Evolutionary conservation across 2,888 invertebrate genomes (phyloP).

Genomic region (Drosophila parthenogenetica): DNA sequence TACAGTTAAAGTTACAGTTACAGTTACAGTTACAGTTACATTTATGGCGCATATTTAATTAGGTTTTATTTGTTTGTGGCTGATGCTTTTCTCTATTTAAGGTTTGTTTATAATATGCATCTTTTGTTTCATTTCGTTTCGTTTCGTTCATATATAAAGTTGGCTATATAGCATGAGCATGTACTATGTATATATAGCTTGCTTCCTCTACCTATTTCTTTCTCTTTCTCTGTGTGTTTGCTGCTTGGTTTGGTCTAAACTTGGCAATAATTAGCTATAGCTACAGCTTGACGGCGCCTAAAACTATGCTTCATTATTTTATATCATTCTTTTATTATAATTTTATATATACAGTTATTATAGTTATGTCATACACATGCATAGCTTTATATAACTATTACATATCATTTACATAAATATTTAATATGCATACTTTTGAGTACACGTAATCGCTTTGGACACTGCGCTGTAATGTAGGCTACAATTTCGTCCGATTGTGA

Average conservation of each 20-base stretch:
- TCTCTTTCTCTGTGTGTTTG: conserved; percentile 14
- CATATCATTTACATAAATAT: conserved; percentile 22
- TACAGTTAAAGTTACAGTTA: conserved; percentile 11
- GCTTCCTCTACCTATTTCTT: conserved; percentile 5
- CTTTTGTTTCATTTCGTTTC: background rate
- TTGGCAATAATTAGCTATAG: conserved; percentile 56
- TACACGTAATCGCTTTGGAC: conserved; percentile 23
- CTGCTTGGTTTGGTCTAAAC: conserved; percentile 53
- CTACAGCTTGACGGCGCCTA: conserved; percentile 42
- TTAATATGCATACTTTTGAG: conserved; percentile 19
- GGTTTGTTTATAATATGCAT: conserved; percentile 6
- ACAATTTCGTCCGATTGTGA: conserved; percentile 8
- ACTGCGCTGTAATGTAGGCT: conserved; percentile 29
- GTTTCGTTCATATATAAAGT: conserved; percentile 24
- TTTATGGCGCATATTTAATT: conserved; percentile 37
- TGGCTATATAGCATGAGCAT: conserved; percentile 59
- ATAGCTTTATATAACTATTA: conserved; percentile 6
- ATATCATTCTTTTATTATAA: background rate
- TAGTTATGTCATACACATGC: conserved; percentile 28
- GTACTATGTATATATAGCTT: conserved; percentile 8
- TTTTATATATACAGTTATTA: conserved; percentile 49
- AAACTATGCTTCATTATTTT: conserved; percentile 41
- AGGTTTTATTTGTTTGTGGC: conserved; percentile 6
- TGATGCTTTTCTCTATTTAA: conserved; percentile 6
- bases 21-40: conserved; percentile 26